These are phyloP conservation scores for Drepanosiphum platanoidis DNA, from an alignment of 2,888 invertebrate species.

Conservation along the genomic window DNA sequence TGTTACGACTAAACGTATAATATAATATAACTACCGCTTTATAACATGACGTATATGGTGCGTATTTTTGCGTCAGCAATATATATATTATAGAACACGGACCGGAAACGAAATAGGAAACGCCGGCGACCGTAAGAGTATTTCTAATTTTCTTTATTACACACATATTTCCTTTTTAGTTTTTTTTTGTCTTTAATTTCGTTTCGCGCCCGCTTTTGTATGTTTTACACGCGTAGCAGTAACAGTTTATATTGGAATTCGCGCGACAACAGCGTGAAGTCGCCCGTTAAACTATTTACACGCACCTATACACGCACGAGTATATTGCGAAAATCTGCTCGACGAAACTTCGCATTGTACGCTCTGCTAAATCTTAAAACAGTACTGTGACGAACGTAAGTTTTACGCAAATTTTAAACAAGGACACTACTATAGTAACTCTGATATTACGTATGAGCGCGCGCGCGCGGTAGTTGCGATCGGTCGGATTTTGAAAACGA, in stretches of 20 bases:
- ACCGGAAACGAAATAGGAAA: slow-evolving; percentile 36
- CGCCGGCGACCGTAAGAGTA: slow-evolving; percentile 24
- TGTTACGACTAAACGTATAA: neutral
- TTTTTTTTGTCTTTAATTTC: neutral
- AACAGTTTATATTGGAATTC: neutral
- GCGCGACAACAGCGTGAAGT: neutral
- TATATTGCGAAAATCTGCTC: neutral
- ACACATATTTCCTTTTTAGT: neutral
- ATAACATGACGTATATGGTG: neutral
- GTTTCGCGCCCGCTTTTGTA: neutral
- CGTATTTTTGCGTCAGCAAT: neutral
- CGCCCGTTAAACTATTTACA: neutral
- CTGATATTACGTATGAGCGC: too few relatives aligned
- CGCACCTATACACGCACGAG: neutral
- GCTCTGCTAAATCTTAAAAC: too few relatives aligned
- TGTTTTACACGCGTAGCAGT: neutral
- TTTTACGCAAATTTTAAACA: too few relatives aligned
- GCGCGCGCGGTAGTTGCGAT: too few relatives aligned
- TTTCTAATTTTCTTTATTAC: slow-evolving; percentile 38
- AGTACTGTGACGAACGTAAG: too few relatives aligned
- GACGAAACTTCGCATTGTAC: neutral
- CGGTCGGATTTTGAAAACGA: too few relatives aligned
- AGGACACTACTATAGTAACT: too few relatives aligned
- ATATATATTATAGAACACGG: too few relatives aligned
- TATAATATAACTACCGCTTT: neutral